Percentiles rank a stretch among this genome's conserved stretches.
Evolutionary conservation across 2,888 invertebrate genomes (phyloP).

Genomic region (Phrixothrix hirtus): DNA sequence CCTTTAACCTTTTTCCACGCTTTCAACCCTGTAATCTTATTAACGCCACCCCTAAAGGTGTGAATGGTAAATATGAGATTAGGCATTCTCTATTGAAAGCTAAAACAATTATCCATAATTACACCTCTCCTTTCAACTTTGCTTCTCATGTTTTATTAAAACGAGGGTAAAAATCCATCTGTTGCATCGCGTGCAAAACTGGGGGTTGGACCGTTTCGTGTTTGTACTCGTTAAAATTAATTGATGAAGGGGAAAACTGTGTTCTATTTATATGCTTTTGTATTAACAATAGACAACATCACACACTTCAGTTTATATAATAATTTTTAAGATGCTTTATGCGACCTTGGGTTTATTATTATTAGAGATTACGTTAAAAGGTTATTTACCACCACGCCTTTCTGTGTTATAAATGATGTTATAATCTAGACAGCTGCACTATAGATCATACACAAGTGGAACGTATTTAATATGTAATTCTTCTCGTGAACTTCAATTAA

Average conservation of each 20-base stretch:
- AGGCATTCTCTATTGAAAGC: constrained; percentile 16
- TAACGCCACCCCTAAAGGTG: neutral
- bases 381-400: constrained; percentile 10
- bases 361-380: constrained; percentile 12
- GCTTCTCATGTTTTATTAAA: constrained; percentile 29
- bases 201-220: constrained; percentile 22
- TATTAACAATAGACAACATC: neutral
- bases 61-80: constrained; percentile 24
- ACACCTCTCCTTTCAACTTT: constrained; percentile 28
- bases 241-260: constrained; percentile 16
- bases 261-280: neutral
- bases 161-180: constrained; percentile 29
- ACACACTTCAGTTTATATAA: neutral
- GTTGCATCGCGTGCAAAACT: constrained; percentile 30
- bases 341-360: constrained; percentile 13
- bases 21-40: neutral
- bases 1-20: neutral
- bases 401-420: neutral
- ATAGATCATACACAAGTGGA: no score
- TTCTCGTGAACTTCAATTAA: no score
- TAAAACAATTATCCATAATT: constrained; percentile 14
- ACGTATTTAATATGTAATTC: no score
- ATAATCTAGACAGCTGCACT: neutral
- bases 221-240: constrained; percentile 14
- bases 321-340: neutral